Evolutionary conservation across 35 echinoderm and acorn worm genomes (phyloP).

Genomic region (Heliocidaris tuberculata): DNA sequence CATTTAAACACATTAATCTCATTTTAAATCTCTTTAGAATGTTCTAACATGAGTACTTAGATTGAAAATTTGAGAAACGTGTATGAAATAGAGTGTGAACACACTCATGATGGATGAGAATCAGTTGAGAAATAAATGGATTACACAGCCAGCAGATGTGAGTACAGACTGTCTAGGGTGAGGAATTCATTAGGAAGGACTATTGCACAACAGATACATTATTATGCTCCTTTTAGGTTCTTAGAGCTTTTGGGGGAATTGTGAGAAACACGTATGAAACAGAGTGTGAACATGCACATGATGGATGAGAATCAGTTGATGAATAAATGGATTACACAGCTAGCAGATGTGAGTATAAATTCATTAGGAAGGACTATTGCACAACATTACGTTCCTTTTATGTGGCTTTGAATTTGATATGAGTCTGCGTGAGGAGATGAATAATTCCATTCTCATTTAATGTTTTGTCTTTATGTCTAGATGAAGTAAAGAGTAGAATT

Average conservation of each 20-base stretch:
- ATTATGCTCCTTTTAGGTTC: background rate
- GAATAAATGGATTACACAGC: constrained; percentile 7
- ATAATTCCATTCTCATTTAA: no score
- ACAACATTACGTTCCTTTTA: background rate
- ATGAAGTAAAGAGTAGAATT: no score
- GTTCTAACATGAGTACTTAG: no score
- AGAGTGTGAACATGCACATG: background rate
- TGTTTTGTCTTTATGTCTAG: no score
- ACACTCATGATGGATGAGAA: background rate
- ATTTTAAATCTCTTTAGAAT: no score
- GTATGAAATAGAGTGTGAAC: background rate
- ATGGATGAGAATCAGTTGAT: background rate
- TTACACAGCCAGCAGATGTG: constrained; percentile 1
- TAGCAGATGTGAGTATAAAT: background rate
- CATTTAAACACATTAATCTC: no score
- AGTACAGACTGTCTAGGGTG: background rate
- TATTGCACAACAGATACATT: background rate
- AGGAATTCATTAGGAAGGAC: background rate
- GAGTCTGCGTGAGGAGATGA: no score
- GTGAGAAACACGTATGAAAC: background rate
- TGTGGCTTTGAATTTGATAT: background rate
- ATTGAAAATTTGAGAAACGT: no score
- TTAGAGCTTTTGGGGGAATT: no score
- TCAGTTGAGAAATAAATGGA: background rate
- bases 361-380: background rate